Percentiles rank a stretch among this genome's conserved stretches.
These are phyloP conservation scores for Orycteropus afer DNA, from an alignment of 2,113 vertebrate genomes.

Conservation along the genomic window DNA sequence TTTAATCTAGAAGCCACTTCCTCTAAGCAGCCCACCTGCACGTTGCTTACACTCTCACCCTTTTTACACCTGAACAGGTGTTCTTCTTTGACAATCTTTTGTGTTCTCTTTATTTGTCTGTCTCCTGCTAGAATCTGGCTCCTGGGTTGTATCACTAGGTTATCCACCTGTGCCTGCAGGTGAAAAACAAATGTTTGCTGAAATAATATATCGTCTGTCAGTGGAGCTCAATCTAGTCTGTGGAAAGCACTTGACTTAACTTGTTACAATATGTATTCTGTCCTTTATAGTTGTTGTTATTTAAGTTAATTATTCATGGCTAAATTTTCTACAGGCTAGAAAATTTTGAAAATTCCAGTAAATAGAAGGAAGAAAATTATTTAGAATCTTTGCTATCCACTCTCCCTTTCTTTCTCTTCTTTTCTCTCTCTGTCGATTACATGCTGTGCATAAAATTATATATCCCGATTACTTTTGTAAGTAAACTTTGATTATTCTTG, in stretches of 20 bases:
- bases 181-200: accelerated
- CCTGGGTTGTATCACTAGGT: accelerated
- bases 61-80: background rate
- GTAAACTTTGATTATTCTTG: background rate
- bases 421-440: background rate
- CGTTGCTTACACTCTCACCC: accelerated
- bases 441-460: background rate
- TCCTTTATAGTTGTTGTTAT: background rate
- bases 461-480: background rate
- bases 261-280: background rate
- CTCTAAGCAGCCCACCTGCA: background rate
- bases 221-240: accelerated
- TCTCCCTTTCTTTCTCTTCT: background rate
- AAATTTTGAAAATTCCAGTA: background rate
- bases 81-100: background rate
- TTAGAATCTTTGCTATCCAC: background rate
- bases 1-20: background rate
- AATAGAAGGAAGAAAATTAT: background rate
- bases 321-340: background rate
- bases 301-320: background rate
- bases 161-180: too few species aligned
- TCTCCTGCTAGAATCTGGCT: too few species aligned
- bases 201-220: background rate
- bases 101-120: accelerated
- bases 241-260: background rate